Evolutionary conservation across 1,140 invertebrate genomes (phyloP), one percentile per base, ranked within the genome.

Genomic region (Alviniconcha marisindica): DNA sequence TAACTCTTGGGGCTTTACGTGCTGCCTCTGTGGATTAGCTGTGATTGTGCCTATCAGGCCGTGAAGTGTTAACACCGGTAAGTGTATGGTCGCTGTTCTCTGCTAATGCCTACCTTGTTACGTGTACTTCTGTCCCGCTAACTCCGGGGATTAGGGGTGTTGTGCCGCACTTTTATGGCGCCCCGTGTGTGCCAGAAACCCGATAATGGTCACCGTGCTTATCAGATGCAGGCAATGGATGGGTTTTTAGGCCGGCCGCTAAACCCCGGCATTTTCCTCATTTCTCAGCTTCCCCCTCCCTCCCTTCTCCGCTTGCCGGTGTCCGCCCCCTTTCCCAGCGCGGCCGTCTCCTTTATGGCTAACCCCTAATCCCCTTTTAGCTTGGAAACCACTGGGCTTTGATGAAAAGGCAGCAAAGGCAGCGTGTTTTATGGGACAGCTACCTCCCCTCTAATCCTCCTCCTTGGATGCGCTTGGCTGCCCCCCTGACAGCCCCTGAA

Each of bases 401-500:
- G 48, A 54, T 56, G 56, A 33, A 56, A 48, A 51, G 36, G n/a
- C 48, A 60, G 33, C 44, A 18, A 44, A 73, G 60, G 33, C 80
- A 82, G 66, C 66, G 42, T 38, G 63, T 73, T 44, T 73, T 73
- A 82, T 63, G 71, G 31, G 71, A 66, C 54, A 38, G 24, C 40
- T 48, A 48, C 40, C 36, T 24, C 71, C 33, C 71, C 71, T 24
- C 71, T 74, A 74, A 63, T 10, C 60, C 60, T 63, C 54, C 44
- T 24, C 44, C 77, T 48, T 38, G 36, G 36, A 51, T 33, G n/a
- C 54, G 54, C 44, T 28, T 54, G 44, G 56, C 54, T 31, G 48
- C 40, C n/a, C 40, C 31, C 33, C 69, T 44, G 80, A 44, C 80
- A 82, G 80, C 80, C 66, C 42, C 69, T 54, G 36, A 38, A 10